Conservation (phyloP, 2,888 invertebrate species). For the Macrosoma leucophasiata region DNA sequence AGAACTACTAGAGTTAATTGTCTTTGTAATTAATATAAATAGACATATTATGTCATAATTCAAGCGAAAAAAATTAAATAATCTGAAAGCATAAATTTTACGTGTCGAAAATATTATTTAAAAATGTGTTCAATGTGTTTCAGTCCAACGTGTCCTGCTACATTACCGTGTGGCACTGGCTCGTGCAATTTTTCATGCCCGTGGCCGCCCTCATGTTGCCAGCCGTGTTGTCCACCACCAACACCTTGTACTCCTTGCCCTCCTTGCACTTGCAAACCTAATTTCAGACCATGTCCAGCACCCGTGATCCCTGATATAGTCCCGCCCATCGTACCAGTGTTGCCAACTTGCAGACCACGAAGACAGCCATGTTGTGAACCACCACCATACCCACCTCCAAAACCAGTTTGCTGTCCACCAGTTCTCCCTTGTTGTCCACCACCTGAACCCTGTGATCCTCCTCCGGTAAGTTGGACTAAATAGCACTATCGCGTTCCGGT, state of each 20-base stretch:
- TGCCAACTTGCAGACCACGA: constrained; percentile 55
- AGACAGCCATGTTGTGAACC: constrained; percentile 47
- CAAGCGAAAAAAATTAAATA: too few species aligned
- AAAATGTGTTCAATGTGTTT: constrained; percentile 49
- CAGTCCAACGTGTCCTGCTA: constrained; percentile 58
- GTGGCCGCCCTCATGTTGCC: constrained; percentile 49
- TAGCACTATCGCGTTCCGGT: too few species aligned
- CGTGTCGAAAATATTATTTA: constrained; percentile 2
- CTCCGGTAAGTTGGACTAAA: constrained; percentile 60
- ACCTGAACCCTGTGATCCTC: constrained; percentile 57
- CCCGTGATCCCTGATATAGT: constrained; percentile 56
- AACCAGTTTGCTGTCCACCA: constrained; percentile 57
- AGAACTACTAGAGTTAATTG: too few species aligned
- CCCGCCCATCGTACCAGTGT: constrained; percentile 57
- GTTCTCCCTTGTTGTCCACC: constrained; percentile 63
- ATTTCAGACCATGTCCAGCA: constrained; percentile 54
- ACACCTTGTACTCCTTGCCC: constrained; percentile 61
- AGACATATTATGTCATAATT: too few species aligned
- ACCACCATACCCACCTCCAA: constrained; percentile 43
- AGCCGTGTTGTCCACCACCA: constrained; percentile 58
- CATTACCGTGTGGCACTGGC: constrained; percentile 54
- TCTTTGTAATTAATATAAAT: too few species aligned
- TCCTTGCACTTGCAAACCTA: constrained; percentile 51
- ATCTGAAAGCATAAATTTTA: constrained; percentile 9
- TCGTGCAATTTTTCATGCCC: constrained; percentile 49